A percentile compares a stretch with the other conserved stretches of the same genome.
Conservation (phyloP, 2,888 invertebrate genomes). For the Deroplatys truncata region DNA sequence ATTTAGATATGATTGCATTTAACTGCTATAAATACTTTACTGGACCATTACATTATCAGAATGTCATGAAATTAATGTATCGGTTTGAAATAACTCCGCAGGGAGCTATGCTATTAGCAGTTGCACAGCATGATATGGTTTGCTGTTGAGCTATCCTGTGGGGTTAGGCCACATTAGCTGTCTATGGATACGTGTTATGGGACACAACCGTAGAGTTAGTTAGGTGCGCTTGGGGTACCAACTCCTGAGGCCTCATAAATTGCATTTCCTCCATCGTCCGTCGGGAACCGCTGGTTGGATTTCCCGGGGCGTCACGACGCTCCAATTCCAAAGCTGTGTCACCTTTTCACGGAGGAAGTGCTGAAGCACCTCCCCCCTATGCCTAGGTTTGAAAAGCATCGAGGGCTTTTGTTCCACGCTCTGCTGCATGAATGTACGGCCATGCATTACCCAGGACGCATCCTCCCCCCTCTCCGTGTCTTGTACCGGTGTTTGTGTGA, state of each 20-base stretch:
- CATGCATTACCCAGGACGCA: neutral
- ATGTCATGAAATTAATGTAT: neutral
- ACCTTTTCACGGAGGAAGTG: conserved; percentile 12
- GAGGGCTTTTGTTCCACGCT: conserved; percentile 5
- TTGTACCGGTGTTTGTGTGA: neutral
- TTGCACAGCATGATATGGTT: neutral
- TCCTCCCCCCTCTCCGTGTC: neutral
- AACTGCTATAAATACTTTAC: neutral
- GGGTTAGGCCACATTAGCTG: neutral
- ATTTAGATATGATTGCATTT: too few relatives aligned
- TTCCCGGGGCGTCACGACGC: neutral
- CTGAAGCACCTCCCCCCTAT: neutral
- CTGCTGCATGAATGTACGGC: neutral
- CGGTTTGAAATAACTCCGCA: neutral
- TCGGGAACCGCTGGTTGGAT: neutral
- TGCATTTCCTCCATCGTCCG: conserved; percentile 3
- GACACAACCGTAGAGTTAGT: neutral
- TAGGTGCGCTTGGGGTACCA: neutral
- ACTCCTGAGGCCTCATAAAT: conserved; percentile 1
- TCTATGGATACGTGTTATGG: neutral
- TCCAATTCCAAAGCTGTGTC: neutral
- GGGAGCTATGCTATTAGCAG: neutral
- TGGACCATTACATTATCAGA: neutral
- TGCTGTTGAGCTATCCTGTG: neutral
- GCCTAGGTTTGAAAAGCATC: neutral